Percentiles rank a stretch among this genome's conserved stretches.
phyloP scores from a whole-genome alignment of 2,888 invertebrate species.

The Candidula unifasciata region DNA sequence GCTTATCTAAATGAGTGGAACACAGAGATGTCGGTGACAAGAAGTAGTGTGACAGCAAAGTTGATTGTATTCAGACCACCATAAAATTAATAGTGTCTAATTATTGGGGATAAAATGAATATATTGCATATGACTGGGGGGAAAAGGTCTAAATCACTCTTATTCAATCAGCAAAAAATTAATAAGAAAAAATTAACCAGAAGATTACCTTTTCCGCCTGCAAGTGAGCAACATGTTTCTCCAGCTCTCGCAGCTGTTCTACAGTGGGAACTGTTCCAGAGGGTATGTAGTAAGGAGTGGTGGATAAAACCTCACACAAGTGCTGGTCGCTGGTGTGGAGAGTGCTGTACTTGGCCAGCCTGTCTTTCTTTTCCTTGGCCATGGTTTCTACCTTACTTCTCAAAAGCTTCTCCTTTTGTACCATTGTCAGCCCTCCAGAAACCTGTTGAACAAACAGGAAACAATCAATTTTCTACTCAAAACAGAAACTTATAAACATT shows the following conservation, averaged over 20 bases:
- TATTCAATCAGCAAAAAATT: too few relatives aligned
- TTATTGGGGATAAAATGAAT: background rate
- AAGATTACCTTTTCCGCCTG: conserved; percentile 71
- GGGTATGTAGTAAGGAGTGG: conserved; percentile 75
- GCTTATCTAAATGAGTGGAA: too few relatives aligned
- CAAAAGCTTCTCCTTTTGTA: conserved; percentile 72
- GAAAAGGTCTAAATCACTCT: too few relatives aligned
- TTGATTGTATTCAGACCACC: too few relatives aligned
- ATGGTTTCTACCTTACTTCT: conserved; percentile 66
- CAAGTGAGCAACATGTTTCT: conserved; percentile 73
- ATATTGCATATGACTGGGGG: background rate
- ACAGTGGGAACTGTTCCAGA: conserved; percentile 70
- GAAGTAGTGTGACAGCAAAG: too few relatives aligned
- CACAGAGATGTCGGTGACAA: too few relatives aligned
- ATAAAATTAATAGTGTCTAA: background rate
- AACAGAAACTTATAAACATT: too few relatives aligned
- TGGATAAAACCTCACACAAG: conserved; percentile 73
- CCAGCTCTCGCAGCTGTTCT: conserved; percentile 71
- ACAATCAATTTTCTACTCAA: too few relatives aligned
- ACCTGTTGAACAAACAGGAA: conserved; percentile 54
- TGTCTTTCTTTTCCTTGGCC: conserved; percentile 70
- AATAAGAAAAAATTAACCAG: background rate
- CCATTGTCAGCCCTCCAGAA: conserved; percentile 61
- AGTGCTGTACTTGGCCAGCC: conserved; percentile 68
- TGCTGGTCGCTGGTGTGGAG: conserved; percentile 71